These are phyloP conservation scores for Nomada fabriciana DNA, from an alignment of 2,888 invertebrate species.

Conservation along the genomic window DNA sequence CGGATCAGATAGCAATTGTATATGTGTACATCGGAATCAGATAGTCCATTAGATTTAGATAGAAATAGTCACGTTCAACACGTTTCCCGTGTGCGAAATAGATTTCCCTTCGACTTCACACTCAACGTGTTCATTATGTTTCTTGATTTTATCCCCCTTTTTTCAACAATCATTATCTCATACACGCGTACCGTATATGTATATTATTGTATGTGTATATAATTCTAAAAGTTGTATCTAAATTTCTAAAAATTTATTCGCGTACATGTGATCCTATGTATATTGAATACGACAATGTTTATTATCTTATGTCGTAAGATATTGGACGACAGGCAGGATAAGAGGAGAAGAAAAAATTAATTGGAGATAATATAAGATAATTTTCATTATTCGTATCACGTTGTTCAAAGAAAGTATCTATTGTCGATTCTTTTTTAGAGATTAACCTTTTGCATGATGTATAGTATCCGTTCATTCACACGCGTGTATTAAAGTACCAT, in stretches of 20 bases:
- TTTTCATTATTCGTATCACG: conserved; percentile 10
- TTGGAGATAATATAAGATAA: conserved; percentile 23
- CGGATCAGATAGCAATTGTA: conserved; percentile 21
- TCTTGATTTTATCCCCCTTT: background rate
- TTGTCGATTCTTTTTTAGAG: conserved; percentile 33
- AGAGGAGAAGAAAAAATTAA: background rate
- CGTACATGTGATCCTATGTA: background rate
- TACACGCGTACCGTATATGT: conserved; percentile 2
- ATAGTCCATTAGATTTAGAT: conserved; percentile 10
- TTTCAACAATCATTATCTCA: background rate
- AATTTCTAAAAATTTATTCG: background rate
- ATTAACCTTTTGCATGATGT: conserved; percentile 65
- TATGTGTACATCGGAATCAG: conserved; percentile 14
- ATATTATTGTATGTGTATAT: conserved; percentile 5
- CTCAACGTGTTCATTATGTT: background rate
- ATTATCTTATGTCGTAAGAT: conserved; percentile 26
- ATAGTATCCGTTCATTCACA: conserved; percentile 47
- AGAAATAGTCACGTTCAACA: conserved; percentile 20
- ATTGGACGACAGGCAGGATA: background rate
- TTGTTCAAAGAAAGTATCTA: conserved; percentile 3
- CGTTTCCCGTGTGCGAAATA: conserved; percentile 27
- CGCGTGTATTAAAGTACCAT: conserved; percentile 52
- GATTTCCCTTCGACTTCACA: background rate
- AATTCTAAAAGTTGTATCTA: background rate
- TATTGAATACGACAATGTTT: conserved; percentile 11